These are phyloP conservation scores for Ranitomeya imitator DNA, from an alignment of 2,113 vertebrate species.

Conservation along the genomic window DNA sequence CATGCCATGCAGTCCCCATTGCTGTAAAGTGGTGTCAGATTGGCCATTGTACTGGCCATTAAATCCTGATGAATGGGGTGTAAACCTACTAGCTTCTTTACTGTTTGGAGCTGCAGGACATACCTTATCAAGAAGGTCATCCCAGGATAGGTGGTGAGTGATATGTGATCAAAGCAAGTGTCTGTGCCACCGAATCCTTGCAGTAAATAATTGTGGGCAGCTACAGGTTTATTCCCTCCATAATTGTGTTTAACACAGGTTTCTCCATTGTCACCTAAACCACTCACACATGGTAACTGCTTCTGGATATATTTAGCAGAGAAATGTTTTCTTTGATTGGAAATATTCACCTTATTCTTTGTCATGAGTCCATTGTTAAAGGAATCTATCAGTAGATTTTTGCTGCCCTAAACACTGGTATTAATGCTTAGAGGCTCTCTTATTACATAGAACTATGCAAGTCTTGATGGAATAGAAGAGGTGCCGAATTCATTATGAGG, in stretches of 20 bases:
- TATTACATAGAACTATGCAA: too few species aligned
- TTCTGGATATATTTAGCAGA: neutral
- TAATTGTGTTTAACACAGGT: neutral
- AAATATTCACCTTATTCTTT: neutral
- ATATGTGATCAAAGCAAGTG: slow-evolving; percentile 12
- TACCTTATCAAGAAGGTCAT: neutral
- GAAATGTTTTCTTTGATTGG: neutral
- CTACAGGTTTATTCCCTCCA: neutral
- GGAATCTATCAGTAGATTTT: too few species aligned
- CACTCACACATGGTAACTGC: neutral
- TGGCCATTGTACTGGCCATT: neutral
- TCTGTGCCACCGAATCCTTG: neutral
- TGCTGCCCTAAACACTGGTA: too few species aligned
- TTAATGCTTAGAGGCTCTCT: too few species aligned
- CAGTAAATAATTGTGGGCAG: neutral
- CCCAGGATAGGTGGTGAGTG: neutral
- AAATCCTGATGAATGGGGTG: neutral
- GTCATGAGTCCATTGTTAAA: too few species aligned
- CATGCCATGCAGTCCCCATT: too few species aligned
- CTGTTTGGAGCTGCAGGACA: neutral
- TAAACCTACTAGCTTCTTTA: neutral
- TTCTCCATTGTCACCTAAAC: neutral
- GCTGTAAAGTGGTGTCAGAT: neutral
- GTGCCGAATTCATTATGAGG: too few species aligned
- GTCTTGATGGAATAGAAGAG: too few species aligned